phyloP scores from a whole-genome alignment of 2,113 vertebrate species.

The Corapipo altera region DNA sequence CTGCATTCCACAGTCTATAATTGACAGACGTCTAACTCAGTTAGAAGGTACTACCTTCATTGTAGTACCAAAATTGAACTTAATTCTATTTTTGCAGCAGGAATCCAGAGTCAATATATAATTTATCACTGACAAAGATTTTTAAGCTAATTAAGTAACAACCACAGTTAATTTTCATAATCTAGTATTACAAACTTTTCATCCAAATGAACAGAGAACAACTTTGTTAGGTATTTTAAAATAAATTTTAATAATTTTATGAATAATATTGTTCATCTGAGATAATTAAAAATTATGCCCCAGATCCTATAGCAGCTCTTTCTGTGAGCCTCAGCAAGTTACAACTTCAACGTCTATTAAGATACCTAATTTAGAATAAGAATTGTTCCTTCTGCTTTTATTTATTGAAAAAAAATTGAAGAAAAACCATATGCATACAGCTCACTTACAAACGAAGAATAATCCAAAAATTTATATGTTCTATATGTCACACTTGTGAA shows the following conservation, averaged over 20 bases:
- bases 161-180: background rate
- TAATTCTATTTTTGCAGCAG: background rate
- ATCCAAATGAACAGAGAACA: background rate
- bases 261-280: background rate
- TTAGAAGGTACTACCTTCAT: background rate
- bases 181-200: background rate
- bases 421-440: background rate
- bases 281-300: background rate
- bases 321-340: background rate
- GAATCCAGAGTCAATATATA: background rate
- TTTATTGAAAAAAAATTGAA: background rate
- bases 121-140: background rate
- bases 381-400: background rate
- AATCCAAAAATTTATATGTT: background rate
- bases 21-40: background rate
- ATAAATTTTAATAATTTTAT: background rate
- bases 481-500: background rate
- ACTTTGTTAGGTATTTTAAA: background rate
- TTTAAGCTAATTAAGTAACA: background rate
- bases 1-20: background rate
- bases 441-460: background rate
- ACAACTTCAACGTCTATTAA: background rate
- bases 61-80: background rate
- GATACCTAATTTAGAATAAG: background rate
- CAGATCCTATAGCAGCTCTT: background rate